Percentiles rank a stretch among this genome's conserved stretches.
Conservation (phyloP, 1,140 invertebrate genomes). For the Trachymyrmex septentrionalis region DNA sequence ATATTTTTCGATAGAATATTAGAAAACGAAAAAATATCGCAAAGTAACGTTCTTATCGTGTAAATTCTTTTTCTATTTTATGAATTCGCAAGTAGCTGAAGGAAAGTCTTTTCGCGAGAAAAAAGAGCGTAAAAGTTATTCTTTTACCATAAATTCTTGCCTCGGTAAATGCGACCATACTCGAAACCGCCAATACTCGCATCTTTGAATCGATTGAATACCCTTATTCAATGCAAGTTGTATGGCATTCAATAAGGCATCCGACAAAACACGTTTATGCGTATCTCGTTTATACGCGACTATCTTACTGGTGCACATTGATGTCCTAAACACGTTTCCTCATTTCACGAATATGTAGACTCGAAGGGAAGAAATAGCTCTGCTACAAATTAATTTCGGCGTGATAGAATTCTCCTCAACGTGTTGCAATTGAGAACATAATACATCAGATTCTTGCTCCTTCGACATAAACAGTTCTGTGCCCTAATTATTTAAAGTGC, state of each 20-base stretch:
- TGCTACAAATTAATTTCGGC: slow-evolving; percentile 27
- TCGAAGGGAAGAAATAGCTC: neutral
- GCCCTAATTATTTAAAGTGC: slow-evolving; percentile 48
- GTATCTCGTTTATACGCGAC: neutral
- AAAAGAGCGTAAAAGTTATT: neutral
- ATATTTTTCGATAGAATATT: slow-evolving; percentile 17
- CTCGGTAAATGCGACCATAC: neutral
- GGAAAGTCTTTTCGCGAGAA: neutral
- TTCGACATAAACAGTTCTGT: slow-evolving; percentile 30
- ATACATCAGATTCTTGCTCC: neutral
- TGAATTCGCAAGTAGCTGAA: neutral
- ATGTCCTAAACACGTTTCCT: neutral
- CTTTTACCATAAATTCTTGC: slow-evolving; percentile 7
- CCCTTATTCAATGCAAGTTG: neutral
- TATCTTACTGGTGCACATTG: neutral
- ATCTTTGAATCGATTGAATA: slow-evolving; percentile 5
- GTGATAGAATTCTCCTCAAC: slow-evolving; percentile 4
- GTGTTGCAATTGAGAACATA: neutral
- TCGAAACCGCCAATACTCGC: neutral
- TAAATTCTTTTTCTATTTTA: slow-evolving; percentile 8
- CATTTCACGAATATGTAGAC: neutral
- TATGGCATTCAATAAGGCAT: neutral
- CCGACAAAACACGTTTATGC: neutral
- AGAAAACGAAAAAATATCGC: neutral
- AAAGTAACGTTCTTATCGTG: neutral